A percentile compares a stretch with the other conserved stretches of the same genome.
phyloP scores from a whole-genome alignment of 2,888 invertebrate species.

The Aplocera efformata region DNA sequence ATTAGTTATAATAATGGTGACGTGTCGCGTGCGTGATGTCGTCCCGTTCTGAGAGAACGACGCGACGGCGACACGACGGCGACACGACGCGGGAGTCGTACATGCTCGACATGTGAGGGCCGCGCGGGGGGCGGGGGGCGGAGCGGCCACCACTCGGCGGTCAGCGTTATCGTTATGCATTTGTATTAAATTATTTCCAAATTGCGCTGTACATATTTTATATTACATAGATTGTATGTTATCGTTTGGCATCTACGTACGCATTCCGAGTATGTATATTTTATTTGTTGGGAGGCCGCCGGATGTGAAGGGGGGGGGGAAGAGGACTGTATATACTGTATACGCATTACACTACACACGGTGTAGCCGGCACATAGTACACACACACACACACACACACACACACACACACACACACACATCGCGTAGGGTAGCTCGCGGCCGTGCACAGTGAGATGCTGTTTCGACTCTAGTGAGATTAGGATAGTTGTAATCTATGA shows the following conservation, averaged over 20 bases:
- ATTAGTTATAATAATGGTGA: conserved; percentile 1
- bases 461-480: conserved; percentile 53
- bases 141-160: no score
- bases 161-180: neutral
- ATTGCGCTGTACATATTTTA: conserved; percentile 6
- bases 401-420: no score
- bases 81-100: no score
- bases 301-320: no score
- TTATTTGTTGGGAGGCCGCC: neutral
- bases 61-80: neutral
- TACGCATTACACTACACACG: neutral
- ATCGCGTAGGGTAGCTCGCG: conserved; percentile 16
- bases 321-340: conserved; percentile 2
- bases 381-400: no score
- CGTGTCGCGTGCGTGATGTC: neutral
- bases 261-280: no score
- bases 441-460: conserved; percentile 46
- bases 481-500: conserved; percentile 29
- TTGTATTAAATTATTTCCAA: conserved; percentile 1
- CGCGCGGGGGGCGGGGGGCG: no score
- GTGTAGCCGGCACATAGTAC: no score
- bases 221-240: conserved; percentile 5
- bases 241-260: conserved; percentile 9
- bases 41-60: neutral
- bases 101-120: no score